Evolutionary conservation across 2,888 invertebrate species (phyloP).

Genomic region (Osmoderma eremita): DNA sequence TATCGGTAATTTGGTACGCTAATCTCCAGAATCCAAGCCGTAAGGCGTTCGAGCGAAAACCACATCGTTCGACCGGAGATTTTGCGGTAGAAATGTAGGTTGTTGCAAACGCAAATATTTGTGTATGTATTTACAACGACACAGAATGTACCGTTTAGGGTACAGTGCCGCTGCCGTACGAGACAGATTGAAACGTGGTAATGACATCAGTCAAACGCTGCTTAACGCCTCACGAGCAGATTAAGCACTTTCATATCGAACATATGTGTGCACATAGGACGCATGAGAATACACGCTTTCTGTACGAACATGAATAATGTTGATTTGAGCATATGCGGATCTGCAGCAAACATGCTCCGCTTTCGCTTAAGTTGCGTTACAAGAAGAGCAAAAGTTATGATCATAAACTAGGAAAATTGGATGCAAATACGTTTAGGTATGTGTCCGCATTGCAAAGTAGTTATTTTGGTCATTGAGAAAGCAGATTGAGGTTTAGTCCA

Average conservation of each 20-base stretch:
- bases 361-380: too few species aligned
- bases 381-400: too few species aligned
- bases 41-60: neutral
- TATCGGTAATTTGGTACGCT: neutral
- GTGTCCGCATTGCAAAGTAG: too few species aligned
- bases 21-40: constrained; percentile 7
- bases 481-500: too few species aligned
- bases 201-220: neutral
- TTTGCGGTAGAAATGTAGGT: constrained; percentile 19
- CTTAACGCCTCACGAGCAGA: neutral
- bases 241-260: neutral
- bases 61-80: constrained; percentile 13
- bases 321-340: neutral
- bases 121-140: neutral
- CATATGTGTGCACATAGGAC: neutral
- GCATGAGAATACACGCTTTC: neutral
- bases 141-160: neutral
- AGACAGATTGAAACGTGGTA: neutral
- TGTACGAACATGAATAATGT: neutral
- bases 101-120: constrained; percentile 15
- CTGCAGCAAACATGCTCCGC: neutral
- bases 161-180: neutral
- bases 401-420: too few species aligned
- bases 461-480: too few species aligned
- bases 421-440: too few species aligned